These are phyloP conservation scores for Perizoma flavofasciatum DNA, from an alignment of 2,888 invertebrate species.

Conservation along the genomic window DNA sequence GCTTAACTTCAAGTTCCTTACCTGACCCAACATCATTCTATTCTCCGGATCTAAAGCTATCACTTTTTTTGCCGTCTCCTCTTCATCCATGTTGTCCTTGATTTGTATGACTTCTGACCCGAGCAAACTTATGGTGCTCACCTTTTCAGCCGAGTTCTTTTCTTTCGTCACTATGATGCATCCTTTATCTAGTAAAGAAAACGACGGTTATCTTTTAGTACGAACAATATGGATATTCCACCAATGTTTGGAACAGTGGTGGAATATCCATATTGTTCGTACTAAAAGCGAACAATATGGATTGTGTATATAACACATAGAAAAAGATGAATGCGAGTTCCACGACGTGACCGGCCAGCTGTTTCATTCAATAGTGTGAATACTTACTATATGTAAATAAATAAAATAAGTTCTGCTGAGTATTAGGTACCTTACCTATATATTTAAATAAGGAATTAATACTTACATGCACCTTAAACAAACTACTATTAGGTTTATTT, in stretches of 20 bases:
- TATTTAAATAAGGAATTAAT: no score
- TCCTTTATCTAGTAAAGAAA: constrained; percentile 85
- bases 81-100: constrained; percentile 79
- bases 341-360: no score
- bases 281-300: no score
- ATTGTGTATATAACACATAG: no score
- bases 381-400: no score
- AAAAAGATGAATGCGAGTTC: no score
- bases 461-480: no score
- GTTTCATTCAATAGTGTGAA: no score
- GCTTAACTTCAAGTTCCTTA: constrained; percentile 46
- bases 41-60: constrained; percentile 87
- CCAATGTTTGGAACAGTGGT: no score
- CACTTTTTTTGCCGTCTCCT: constrained; percentile 88
- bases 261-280: background rate
- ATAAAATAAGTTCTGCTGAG: no score
- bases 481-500: no score
- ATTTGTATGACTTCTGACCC: constrained; percentile 94
- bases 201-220: background rate
- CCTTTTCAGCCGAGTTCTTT: constrained; percentile 98
- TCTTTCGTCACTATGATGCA: constrained; percentile 98
- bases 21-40: constrained; percentile 92
- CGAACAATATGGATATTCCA: background rate
- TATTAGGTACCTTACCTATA: no score
- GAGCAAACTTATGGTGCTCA: constrained; percentile 90